Conservation (phyloP, 1,140 invertebrate genomes). For the Drosophila burlai region DNA sequence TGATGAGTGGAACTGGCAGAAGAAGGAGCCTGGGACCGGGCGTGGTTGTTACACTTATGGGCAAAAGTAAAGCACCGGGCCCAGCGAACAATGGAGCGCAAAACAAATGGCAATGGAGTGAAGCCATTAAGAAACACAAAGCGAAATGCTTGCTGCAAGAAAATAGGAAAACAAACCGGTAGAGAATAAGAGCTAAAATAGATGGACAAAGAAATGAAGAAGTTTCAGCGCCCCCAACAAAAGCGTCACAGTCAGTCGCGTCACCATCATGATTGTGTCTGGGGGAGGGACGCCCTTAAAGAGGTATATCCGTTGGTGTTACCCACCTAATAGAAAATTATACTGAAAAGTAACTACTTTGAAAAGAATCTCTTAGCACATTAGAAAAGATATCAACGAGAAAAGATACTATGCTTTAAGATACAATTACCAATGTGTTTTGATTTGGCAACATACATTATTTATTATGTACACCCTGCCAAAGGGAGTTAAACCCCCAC, state of each 20-base stretch:
- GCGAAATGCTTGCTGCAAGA: constrained; percentile 22
- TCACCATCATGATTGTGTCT: constrained; percentile 22
- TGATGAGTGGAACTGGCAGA: neutral
- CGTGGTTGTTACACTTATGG: constrained; percentile 29
- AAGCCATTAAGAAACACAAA: constrained; percentile 75
- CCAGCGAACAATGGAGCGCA: constrained; percentile 60
- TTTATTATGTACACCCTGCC: neutral
- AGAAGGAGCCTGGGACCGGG: neutral
- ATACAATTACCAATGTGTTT: neutral
- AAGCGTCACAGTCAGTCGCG: constrained; percentile 49
- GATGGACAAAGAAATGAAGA: constrained; percentile 56
- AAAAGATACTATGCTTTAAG: neutral
- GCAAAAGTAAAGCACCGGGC: constrained; percentile 33
- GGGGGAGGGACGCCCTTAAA: neutral
- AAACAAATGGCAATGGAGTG: constrained; percentile 70
- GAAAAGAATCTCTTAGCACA: neutral
- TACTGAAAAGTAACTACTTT: neutral
- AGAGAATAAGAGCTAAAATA: constrained; percentile 57
- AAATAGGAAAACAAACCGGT: constrained; percentile 14
- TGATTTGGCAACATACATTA: neutral
- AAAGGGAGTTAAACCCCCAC: neutral
- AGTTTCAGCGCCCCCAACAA: constrained; percentile 58
- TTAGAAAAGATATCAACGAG: neutral
- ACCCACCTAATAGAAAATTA: neutral
- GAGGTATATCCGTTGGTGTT: neutral